Base-by-base conservation (phyloP, 2,797 vertebrate species). In the Microctenopoma steveboyesi region DNA sequence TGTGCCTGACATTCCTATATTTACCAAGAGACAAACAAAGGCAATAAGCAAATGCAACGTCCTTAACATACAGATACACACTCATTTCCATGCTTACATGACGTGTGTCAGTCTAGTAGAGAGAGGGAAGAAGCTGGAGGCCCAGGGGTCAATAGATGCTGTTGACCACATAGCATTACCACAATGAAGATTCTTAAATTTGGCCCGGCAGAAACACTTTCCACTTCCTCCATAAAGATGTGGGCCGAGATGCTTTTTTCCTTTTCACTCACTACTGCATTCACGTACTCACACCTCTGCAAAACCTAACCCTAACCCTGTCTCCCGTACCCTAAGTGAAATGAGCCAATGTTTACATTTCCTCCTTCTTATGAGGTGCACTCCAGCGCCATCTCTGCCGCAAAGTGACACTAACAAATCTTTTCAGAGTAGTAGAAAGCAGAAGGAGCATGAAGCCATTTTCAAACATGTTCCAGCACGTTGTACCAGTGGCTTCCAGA, bases 341-440 rank as follows among this genome's bases (percentile, higher is more conserved):
- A 40, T 5, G 25, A 42, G 39, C 52, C 39, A 27, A 14, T 64
- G 48, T 73, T 73, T 49, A 63, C 0, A 54, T 45, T 27, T 25
- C 13, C 4, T 14, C 30, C 49, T 62, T 63, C 40, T 33, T 28
- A 14, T 55, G 14, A 46, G 12, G n/a, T 42, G 37, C 42, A 59
- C 18, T 37, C 40, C 1, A 12, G 40, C n/a, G 7, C 33, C 25
- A 30, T 40, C 25, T 27, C 46, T 47, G 43, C 28, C 13, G 12
- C 50, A 49, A 50, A 51, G 42, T 16, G 47, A 55, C 45, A 30
- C 52, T 15, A 53, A 57, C 33, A 52, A 42, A n/a, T 57, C 27
- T 77, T 64, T 69, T 43, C 55, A 55, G n/a, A n/a, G 3, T 0
- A 43, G 64, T 18, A 18, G 18, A 18, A 18, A 76, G 57, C 39